Conservation (phyloP, 2,113 vertebrate genomes). For the Nipponia nippon region DNA sequence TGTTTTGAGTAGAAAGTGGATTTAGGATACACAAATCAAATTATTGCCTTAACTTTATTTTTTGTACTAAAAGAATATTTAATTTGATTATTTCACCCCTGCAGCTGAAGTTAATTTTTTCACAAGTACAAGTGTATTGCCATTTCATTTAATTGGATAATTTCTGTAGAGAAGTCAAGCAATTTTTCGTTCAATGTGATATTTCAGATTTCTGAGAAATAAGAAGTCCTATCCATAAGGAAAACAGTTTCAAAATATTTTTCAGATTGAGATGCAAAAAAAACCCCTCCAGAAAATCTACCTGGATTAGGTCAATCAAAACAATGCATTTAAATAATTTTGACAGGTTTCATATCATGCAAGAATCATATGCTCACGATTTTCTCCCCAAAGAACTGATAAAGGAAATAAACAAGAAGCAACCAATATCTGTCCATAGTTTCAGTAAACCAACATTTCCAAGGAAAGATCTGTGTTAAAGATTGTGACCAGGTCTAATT, state of each 20-base stretch:
- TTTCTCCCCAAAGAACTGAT: not conserved
- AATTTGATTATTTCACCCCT: not conserved
- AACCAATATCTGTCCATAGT: accelerated
- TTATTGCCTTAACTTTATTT: not conserved
- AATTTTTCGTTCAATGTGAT: not conserved
- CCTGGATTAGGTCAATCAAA: not conserved
- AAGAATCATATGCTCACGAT: not conserved
- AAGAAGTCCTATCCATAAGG: not conserved
- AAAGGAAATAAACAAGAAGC: not conserved
- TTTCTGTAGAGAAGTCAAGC: not conserved
- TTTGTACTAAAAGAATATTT: not conserved
- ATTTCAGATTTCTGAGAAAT: not conserved
- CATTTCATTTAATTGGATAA: not conserved
- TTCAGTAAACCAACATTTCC: not conserved
- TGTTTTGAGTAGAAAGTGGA: not conserved
- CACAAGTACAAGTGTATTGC: not conserved
- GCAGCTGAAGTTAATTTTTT: not conserved
- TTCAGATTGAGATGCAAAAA: not conserved
- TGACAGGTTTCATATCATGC: not conserved
- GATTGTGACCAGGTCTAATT: not conserved
- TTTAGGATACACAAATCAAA: not conserved
- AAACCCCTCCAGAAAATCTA: not conserved
- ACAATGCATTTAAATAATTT: not conserved
- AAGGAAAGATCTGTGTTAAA: not conserved
- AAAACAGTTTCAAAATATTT: not conserved